Evolutionary conservation across 2,888 invertebrate species (phyloP).

Genomic region (Agonopterix arenella): DNA sequence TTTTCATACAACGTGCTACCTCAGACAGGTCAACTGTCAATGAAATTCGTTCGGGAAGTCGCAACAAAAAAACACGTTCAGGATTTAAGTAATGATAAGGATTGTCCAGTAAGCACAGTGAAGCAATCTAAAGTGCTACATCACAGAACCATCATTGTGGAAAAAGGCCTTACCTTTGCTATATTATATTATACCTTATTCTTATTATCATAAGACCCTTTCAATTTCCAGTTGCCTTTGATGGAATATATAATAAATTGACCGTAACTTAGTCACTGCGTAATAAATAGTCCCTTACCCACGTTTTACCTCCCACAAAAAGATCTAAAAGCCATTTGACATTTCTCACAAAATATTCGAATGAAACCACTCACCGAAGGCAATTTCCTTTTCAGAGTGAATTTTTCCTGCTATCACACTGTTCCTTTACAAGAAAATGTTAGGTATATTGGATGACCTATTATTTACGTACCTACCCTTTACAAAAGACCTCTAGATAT

Average conservation of each 20-base stretch:
- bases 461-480: background rate
- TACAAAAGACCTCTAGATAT: background rate
- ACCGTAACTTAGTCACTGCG: slow-evolving; percentile 1
- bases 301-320: slow-evolving; percentile 26
- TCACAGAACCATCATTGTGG: too few relatives aligned
- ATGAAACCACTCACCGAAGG: slow-evolving; percentile 40
- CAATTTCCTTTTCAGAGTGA: slow-evolving; percentile 32
- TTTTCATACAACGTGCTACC: too few relatives aligned
- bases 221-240: background rate
- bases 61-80: too few relatives aligned
- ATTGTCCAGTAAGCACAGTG: too few relatives aligned
- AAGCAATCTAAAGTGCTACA: too few relatives aligned
- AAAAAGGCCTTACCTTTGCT: too few relatives aligned
- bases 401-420: slow-evolving; percentile 20
- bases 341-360: slow-evolving; percentile 44
- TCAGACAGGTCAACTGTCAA: too few relatives aligned
- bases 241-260: slow-evolving; percentile 6
- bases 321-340: slow-evolving; percentile 42
- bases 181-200: too few relatives aligned
- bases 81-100: too few relatives aligned
- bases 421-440: background rate
- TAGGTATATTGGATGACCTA: background rate
- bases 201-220: too few relatives aligned
- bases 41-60: too few relatives aligned
- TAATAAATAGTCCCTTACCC: slow-evolving; percentile 13